Evolutionary conservation across 2,797 vertebrate genomes (phyloP).

Genomic region (Sarcophilus harrisii): DNA sequence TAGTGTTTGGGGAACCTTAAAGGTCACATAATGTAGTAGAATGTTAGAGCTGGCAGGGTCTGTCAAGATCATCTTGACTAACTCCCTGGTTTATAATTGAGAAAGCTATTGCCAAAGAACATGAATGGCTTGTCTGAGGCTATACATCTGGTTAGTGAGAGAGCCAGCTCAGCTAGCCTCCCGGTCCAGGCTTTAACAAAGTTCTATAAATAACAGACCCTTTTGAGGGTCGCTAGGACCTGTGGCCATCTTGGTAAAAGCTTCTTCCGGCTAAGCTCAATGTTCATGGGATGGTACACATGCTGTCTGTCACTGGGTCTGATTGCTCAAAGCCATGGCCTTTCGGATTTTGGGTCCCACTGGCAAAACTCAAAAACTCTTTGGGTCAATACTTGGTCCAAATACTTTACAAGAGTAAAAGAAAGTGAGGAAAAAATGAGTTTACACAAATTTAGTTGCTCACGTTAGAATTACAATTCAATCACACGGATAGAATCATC

Average conservation of each 20-base stretch:
- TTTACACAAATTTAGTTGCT: slow-evolving; percentile 12
- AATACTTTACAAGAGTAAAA: background rate
- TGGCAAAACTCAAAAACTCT: background rate
- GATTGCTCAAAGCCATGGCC: background rate
- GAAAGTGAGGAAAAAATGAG: background rate
- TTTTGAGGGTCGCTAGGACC: background rate
- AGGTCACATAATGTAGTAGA: background rate
- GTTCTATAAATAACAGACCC: background rate
- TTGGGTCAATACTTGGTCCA: background rate
- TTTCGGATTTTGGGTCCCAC: background rate
- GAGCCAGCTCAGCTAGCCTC: background rate
- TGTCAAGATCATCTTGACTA: background rate
- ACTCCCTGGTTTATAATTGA: background rate
- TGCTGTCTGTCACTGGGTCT: background rate
- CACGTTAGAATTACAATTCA: slow-evolving; percentile 21
- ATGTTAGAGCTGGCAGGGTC: background rate
- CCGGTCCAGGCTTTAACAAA: background rate
- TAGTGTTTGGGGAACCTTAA: slow-evolving; percentile 1
- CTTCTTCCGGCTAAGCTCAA: background rate
- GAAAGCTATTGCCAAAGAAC: background rate
- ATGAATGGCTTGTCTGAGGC: background rate
- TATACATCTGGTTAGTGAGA: background rate
- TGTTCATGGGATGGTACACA: background rate
- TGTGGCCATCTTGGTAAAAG: background rate
- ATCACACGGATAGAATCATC: background rate